These are phyloP conservation scores for Lerista edwardsae DNA, from an alignment of 2,797 vertebrate species.

Conservation along the genomic window DNA sequence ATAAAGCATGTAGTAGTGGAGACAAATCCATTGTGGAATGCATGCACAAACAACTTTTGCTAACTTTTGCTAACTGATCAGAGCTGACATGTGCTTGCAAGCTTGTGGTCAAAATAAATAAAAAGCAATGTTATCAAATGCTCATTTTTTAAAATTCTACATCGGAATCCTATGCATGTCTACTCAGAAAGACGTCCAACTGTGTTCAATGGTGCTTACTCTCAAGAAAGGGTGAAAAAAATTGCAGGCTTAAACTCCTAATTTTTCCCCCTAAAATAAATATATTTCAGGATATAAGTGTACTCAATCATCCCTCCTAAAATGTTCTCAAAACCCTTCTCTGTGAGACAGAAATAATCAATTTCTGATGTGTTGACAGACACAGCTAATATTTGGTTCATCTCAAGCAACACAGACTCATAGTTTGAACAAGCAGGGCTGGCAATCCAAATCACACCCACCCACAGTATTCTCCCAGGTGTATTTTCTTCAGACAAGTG, in stretches of 20 bases:
- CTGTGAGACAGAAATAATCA: not conserved
- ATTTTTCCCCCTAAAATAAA: too few species aligned
- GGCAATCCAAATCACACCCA: not conserved
- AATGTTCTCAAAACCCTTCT: rapidly evolving
- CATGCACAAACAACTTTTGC: not conserved
- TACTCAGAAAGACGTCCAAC: too few species aligned
- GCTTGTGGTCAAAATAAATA: conserved; percentile 4
- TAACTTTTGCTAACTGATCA: not conserved
- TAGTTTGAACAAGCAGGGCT: not conserved
- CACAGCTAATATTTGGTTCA: not conserved
- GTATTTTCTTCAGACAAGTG: not conserved
- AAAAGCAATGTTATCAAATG: not conserved
- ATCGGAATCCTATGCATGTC: too few species aligned
- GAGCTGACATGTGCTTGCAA: conserved; percentile 4
- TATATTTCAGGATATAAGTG: conserved; percentile 10
- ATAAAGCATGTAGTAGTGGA: not conserved
- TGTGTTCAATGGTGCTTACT: too few species aligned
- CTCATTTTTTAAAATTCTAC: conserved; percentile 20
- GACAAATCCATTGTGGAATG: not conserved
- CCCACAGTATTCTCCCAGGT: too few species aligned
- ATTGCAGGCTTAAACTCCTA: too few species aligned
- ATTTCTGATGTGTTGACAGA: not conserved
- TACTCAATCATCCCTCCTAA: not conserved
- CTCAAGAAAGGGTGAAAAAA: too few species aligned
- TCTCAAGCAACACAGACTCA: not conserved